Evolutionary conservation across 2,113 vertebrate genomes (phyloP), one percentile per base, ranked within the genome.

Genomic region (Kobus ellipsiprymnus): DNA sequence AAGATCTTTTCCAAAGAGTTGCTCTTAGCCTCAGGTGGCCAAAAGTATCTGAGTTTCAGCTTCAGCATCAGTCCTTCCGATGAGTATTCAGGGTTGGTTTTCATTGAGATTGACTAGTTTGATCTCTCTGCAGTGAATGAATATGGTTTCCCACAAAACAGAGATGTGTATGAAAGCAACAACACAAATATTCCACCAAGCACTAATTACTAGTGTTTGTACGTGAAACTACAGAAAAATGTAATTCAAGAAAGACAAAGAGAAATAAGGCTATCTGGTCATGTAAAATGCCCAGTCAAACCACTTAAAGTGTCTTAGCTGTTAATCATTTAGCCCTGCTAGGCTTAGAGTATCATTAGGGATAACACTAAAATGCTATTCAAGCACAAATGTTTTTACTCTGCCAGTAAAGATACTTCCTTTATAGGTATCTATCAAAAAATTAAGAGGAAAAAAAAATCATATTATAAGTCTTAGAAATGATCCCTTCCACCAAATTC

Each of bases 381-480:
- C 6, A 57, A 60, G n/a, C 11, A n/a, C 30, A 77, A 29, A 3
- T 5, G 54, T 29, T 85, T 74, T 33, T 29, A 84, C 17, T 4
- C 6, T 29, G 33, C 0, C 60, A 13, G n/a, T 11, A 74, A 60
- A 64, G 55, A 29, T 15, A 9, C 3, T 86, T 23, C 8, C 5
- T 91, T 25, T 95, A 59, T 77, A 88, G 59, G 25, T 23, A 54
- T 90, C n/a, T 44, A 10, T n/a, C 30, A 8, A 54, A 7, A 82
- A 78, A 44, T 59, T 85, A 64, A 90, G 74, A 27, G 2, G 59
- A n/a, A 91, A 62, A 83, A 54, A 33, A 33, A 67, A n/a, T 91
- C 2, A 52, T 27, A 55, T 88, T 62, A 30, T 71, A 89, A 95
- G 6, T 16, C 25, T 36, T 86, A 48, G 64, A 78, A 87, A 96